Evolutionary conservation across 2,113 vertebrate genomes (phyloP).

Genomic region (Tenrec ecaudatus): DNA sequence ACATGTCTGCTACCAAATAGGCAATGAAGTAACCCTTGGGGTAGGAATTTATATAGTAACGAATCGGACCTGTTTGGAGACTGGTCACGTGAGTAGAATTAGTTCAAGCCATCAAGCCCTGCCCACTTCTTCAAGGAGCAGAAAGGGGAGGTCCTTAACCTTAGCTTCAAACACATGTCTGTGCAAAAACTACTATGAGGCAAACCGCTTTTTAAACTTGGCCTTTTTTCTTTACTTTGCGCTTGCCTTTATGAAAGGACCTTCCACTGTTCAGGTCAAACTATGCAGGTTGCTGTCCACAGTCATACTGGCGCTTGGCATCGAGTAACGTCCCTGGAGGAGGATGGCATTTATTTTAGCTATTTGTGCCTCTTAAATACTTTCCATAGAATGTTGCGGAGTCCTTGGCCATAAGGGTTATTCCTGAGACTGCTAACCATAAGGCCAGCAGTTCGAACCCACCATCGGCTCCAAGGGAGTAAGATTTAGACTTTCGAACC

Average conservation of each 20-base stretch:
- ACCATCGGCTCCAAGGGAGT: no score
- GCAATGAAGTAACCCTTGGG: rapidly evolving
- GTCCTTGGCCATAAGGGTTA: no score
- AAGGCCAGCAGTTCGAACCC: no score
- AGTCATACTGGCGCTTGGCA: neutral
- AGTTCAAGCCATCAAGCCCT: rapidly evolving
- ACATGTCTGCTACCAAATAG: rapidly evolving
- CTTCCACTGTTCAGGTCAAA: neutral
- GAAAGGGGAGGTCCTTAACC: neutral
- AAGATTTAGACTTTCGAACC: no score
- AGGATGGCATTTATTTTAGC: neutral
- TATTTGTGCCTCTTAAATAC: no score
- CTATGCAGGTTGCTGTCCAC: neutral
- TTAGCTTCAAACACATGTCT: neutral
- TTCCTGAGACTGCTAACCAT: no score
- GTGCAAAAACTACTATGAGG: neutral
- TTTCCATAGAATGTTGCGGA: no score
- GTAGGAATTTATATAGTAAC: rapidly evolving
- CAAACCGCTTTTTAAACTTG: neutral
- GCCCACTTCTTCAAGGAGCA: neutral
- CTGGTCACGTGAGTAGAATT: rapidly evolving
- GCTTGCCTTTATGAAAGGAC: rapidly evolving
- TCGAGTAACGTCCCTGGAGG: no score
- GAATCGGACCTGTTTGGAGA: conserved; percentile 57
- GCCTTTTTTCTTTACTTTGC: no score